phyloP scores from a whole-genome alignment of 2,888 invertebrate genomes.

The Tenthredo distinguenda region DNA sequence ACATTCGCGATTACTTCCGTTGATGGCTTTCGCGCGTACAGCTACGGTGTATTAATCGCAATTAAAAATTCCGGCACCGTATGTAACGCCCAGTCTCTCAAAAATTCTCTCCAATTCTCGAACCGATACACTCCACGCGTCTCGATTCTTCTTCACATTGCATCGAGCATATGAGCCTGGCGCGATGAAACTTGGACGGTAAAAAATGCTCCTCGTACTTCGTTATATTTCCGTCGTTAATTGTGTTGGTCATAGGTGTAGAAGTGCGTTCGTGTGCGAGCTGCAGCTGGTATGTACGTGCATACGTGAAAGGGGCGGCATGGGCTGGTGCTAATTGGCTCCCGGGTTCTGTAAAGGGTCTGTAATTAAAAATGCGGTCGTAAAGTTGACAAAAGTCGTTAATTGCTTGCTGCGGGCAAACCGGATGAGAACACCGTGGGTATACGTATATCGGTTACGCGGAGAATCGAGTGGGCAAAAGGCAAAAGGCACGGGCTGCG shows the following conservation, averaged over 20 bases:
- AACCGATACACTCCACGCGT: no score
- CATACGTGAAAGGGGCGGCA: conserved; percentile 12
- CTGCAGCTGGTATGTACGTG: not conserved
- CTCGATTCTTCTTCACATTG: no score
- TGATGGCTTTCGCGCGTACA: not conserved
- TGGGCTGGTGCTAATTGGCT: conserved; percentile 40
- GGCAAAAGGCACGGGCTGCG: no score
- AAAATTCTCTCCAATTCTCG: no score
- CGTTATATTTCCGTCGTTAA: not conserved
- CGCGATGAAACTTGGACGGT: not conserved
- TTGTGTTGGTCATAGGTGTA: not conserved
- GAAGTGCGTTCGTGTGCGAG: not conserved
- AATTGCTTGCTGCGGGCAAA: conserved; percentile 22
- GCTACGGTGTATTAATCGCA: not conserved
- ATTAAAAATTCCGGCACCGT: no score
- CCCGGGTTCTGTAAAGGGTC: conserved; percentile 37
- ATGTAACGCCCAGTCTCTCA: no score
- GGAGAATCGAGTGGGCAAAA: not conserved
- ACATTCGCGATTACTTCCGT: conserved; percentile 13
- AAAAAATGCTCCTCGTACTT: not conserved
- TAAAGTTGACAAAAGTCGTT: conserved; percentile 49
- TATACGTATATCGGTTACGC: not conserved
- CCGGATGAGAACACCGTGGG: not conserved
- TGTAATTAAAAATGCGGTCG: conserved; percentile 47
- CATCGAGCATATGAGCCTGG: no score